These are phyloP conservation scores for Hydroisotoma schaefferi DNA, from an alignment of 2,888 invertebrate species.

Conservation along the genomic window DNA sequence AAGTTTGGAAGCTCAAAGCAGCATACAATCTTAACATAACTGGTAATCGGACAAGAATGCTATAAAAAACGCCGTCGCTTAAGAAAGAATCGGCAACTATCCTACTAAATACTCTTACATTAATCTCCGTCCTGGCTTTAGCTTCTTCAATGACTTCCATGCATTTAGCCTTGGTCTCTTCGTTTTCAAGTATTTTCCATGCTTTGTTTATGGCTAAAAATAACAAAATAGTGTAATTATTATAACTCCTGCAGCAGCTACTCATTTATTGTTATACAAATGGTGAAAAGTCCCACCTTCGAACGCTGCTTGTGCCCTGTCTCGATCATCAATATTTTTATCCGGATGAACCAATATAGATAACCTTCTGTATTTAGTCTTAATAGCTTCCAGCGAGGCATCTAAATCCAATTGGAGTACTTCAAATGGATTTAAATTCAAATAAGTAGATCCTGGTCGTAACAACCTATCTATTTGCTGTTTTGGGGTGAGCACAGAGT, in stretches of 20 bases:
- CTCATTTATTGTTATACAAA: neutral
- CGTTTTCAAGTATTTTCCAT: slow-evolving; percentile 93
- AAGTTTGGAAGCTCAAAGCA: no score
- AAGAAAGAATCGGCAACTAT: slow-evolving; percentile 9
- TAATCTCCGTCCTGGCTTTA: slow-evolving; percentile 86
- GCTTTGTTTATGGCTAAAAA: slow-evolving; percentile 78
- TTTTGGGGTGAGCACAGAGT: slow-evolving; percentile 91
- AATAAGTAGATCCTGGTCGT: slow-evolving; percentile 95
- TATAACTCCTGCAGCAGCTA: neutral
- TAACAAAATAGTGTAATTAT: slow-evolving; percentile 6
- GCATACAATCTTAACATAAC: no score
- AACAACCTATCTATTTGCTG: slow-evolving; percentile 96
- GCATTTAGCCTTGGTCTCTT: slow-evolving; percentile 87
- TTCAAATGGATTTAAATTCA: slow-evolving; percentile 96
- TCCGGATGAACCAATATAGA: slow-evolving; percentile 99
- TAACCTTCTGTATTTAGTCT: slow-evolving; percentile 91
- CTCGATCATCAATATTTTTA: slow-evolving; percentile 94
- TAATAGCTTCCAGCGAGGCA: slow-evolving; percentile 81
- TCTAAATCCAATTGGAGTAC: slow-evolving; percentile 90
- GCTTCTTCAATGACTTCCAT: slow-evolving; percentile 97
- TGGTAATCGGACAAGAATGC: no score
- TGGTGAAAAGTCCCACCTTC: slow-evolving; percentile 59
- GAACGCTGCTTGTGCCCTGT: slow-evolving; percentile 88
- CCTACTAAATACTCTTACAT: slow-evolving; percentile 62
- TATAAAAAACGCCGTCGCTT: no score